Base-by-base conservation (phyloP, 2,888 invertebrate species). In the Thera britannica region DNA sequence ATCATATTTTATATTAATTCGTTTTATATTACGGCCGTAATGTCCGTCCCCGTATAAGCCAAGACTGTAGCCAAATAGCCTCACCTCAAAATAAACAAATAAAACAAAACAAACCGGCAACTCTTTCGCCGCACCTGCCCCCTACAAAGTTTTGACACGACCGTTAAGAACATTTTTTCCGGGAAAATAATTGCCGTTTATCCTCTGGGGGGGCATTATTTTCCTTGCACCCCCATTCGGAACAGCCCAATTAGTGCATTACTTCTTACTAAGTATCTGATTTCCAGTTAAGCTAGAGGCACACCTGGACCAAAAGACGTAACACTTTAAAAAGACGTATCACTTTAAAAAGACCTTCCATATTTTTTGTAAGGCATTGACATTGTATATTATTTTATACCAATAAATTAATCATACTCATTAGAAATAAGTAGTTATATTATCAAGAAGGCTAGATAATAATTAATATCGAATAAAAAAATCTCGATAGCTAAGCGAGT, bases 111-210 rank as follows among this genome's bases (percentile, higher is more conserved):
- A 72, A 70, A 46, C 71, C 74, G 71, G 75, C 71, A 86, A 88
- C 88, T 85, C 85, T 85, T 85, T 79, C 77, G 74, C 76, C 82
- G 81, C 92, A 91, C 90, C 92, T 92, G 91, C 86, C 82, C 23
- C 81, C 76, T 83, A 81, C 83, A 89, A 90, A 90, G 86, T 90
- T 89, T 89, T 89, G 90, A 89, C 86, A 86, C 84, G 78, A 77
- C 80, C 82, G 80, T 86, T 85, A 84, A 77, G 80, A 86, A 82
- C 78, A 82, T 86, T 87, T 88, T 89, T 46, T 89, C 79, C 75
- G 72, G 83, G 83, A 88, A 89, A 92, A 93, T 90, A 90, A 92
- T 89, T 87, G 85, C 85, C 80, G 76, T 87, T 92, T 89, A 92
- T 89, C 86, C 89, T 86, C 88, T 81, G 74, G 83, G 75, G 75